Base-by-base conservation (phyloP, 2,888 invertebrate species). In the Diachrysia chrysitis region DNA sequence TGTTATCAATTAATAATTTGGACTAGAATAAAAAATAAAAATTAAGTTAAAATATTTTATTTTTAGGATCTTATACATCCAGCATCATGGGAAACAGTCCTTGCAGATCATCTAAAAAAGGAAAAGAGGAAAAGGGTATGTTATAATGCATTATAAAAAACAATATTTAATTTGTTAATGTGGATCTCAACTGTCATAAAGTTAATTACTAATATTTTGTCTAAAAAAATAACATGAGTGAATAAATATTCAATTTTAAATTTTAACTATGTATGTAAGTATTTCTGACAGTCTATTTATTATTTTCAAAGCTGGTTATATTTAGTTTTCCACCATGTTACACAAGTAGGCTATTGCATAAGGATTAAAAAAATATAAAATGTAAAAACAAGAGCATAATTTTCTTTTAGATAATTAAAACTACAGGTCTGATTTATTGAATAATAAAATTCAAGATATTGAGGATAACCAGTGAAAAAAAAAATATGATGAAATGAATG, bases 391-490 rank as follows among this genome's bases (percentile, higher is more conserved):
- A 7, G 5, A n/a, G 2, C 6, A n/a, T 7, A 2, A 6, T n/a
- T 42, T 42, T 5, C n/a, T n/a, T 1, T n/a, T 42, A 42, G 6
- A n/a, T 0, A 2, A 14, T 42, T 42, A n/a, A 5, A 42, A 42
- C n/a, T n/a, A 42, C 42, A 42, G 42, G 42, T 42, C 42, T 42
- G n/a, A 42, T 16, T n/a, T 42, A n/a, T n/a, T 42, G n/a, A 42
- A 42, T 42, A 42, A 37, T 6, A 10, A 10, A n/a, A n/a, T 42
- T 42, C 42, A 42, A 42, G 42, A 42, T n/a, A 16, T n/a, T 42
- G 42, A n/a, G n/a, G 6, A n/a, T n/a, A 42, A 42, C n/a, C 42
- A 16, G n/a, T 42, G 42, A 42, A 42, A 42, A n/a, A 5, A n/a
- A 7, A 42, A n/a, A 25, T 25, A 16, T 2, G 42, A 6, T 16